Base-by-base conservation (phyloP, 1,140 invertebrate genomes). In the Ceratosolen fusciceps region DNA sequence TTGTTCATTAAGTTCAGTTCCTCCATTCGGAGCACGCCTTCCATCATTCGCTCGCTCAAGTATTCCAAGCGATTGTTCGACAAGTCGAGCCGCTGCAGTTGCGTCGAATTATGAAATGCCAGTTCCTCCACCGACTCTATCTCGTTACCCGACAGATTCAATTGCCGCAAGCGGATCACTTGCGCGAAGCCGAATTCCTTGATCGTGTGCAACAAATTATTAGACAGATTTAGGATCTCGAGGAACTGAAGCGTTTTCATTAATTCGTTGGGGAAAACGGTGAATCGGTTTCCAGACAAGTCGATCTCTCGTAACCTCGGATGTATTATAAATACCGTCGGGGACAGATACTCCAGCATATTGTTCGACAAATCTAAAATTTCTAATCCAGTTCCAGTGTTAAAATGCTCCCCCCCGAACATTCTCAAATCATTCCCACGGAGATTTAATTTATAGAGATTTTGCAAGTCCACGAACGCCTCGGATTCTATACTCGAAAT, bases 51-150 rank as follows among this genome's bases (percentile, higher is more conserved):
- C 74, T 96, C 95, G 2, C 93, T 94, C 10, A 98, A 87, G 37
- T 93, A 90, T 83, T 96, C 94, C 21, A 98, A 89, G 76, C 92
- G 92, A 87, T 98, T 98, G 34, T 88, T 82, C 0, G 94, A 93
- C 54, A 98, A 89, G 88, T 97, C 94, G 37, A 98, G 85, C 19
- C 93, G 85, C 86, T 97, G 96, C 74, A 98, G 91, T 88, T 97
- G 96, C 0, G 96, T 94, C 0, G 96, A 98, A 86, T 98, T 98
- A 82, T 96, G 94, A 87, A 98, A 98, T 0, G 96, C 95, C 90
- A 95, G 94, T 90, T 96, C 96, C 81, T 94, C 95, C 16, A 98
- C 92, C 74, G 93, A 92, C 84, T 96, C 95, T 80, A 98, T 92
- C 81, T 93, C 89, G 85, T 98, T 98, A 76, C 93, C 86, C 0